These are phyloP conservation scores for Leptinotarsa defecta DNA, from an alignment of 1,140 invertebrate genomes.

Conservation along the genomic window DNA sequence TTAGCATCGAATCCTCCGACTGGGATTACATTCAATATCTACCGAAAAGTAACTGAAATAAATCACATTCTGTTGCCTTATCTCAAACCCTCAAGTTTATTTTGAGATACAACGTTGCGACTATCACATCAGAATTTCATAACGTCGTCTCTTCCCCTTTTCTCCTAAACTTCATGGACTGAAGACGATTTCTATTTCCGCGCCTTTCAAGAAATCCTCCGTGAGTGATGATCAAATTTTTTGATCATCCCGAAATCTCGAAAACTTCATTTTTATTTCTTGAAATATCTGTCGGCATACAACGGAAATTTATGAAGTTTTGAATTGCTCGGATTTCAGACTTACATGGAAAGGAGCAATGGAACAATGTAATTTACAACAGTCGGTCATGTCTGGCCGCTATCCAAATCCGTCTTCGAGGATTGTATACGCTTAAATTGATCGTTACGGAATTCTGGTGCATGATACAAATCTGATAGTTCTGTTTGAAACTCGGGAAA, in stretches of 20 bases:
- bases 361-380: not conserved
- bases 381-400: not conserved
- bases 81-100: not conserved
- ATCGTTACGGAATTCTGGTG: not conserved
- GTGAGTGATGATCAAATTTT: constrained; percentile 5
- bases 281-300: not conserved
- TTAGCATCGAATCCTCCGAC: not conserved
- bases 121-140: not conserved
- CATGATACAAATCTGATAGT: not conserved
- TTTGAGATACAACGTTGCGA: not conserved
- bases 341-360: constrained; percentile 1
- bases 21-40: not conserved
- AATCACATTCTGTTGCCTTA: not conserved
- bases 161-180: not conserved
- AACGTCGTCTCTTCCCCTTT: not conserved
- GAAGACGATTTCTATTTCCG: not conserved
- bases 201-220: not conserved
- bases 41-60: not conserved
- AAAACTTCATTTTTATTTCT: not conserved
- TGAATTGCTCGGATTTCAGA: not conserved
- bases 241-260: not conserved
- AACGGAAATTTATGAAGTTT: not conserved
- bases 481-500: not conserved
- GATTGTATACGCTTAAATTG: not conserved
- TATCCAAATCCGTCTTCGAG: not conserved